Evolutionary conservation across 2,113 vertebrate genomes (phyloP).

Genomic region (Canis aureus): DNA sequence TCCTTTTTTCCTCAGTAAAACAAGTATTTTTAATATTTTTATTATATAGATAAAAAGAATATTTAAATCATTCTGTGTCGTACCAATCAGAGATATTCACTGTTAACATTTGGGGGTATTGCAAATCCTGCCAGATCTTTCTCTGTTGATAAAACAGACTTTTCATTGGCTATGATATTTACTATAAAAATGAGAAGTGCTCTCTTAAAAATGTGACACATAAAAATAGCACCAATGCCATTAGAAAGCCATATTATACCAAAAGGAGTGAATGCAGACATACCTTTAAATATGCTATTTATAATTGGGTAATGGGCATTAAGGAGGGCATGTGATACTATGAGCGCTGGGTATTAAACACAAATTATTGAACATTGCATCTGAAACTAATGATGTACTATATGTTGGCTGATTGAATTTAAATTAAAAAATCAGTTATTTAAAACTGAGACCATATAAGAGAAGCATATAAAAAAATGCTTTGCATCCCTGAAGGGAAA

Average conservation of each 20-base stretch:
- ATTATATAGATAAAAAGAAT: slow-evolving; percentile 27
- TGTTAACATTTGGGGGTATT: not conserved
- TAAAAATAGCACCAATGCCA: slow-evolving; percentile 14
- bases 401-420: no score
- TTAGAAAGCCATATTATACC: not conserved
- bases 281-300: not conserved
- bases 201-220: not conserved
- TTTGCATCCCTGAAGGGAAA: slow-evolving; percentile 38
- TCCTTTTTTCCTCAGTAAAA: not conserved
- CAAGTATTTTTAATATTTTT: not conserved
- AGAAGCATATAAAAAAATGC: not conserved
- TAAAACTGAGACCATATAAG: slow-evolving; percentile 23
- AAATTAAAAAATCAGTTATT: not conserved
- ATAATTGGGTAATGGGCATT: no score
- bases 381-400: no score
- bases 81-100: not conserved
- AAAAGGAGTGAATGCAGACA: slow-evolving; percentile 17
- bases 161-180: not conserved
- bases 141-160: not conserved
- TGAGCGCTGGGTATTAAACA: no score
- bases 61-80: slow-evolving; percentile 12
- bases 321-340: no score
- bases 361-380: no score
- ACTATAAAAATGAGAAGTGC: not conserved
- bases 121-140: not conserved